Evolutionary conservation across 1,140 invertebrate species (phyloP).

Genomic region (Onthophagus taurus): DNA sequence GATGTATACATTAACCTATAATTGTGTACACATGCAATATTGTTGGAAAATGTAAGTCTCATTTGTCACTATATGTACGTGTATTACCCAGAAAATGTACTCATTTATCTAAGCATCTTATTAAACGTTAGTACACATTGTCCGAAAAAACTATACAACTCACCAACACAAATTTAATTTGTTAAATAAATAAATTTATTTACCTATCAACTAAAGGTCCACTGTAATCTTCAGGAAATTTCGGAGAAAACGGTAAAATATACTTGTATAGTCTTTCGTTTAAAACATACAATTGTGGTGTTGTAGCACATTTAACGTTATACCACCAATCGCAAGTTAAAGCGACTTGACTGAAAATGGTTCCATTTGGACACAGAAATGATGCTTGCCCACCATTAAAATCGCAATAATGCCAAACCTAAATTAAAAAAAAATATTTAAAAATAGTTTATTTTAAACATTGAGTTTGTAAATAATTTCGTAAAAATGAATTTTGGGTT

Average conservation of each 20-base stretch:
- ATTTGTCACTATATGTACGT: too few relatives aligned
- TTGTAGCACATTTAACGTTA: conserved; percentile 74
- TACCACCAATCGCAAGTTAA: conserved; percentile 90
- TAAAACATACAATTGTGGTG: conserved; percentile 72
- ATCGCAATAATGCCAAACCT: conserved; percentile 88
- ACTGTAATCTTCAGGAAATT: conserved; percentile 79
- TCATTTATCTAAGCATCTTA: too few relatives aligned
- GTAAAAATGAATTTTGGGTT: not conserved
- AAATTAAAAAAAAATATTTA: conserved; percentile 10
- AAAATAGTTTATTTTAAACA: not conserved
- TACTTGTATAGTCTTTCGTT: conserved; percentile 83
- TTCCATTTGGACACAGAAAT: conserved; percentile 84
- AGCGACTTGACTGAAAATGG: conserved; percentile 79
- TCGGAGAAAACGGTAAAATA: conserved; percentile 71
- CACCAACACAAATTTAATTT: too few relatives aligned
- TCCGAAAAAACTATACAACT: too few relatives aligned
- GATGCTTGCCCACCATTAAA: conserved; percentile 84
- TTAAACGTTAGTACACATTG: too few relatives aligned
- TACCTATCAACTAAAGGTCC: conserved; percentile 74
- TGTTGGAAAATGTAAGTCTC: too few relatives aligned
- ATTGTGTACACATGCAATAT: too few relatives aligned
- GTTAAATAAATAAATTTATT: conserved; percentile 19
- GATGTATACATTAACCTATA: too few relatives aligned
- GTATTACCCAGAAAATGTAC: too few relatives aligned
- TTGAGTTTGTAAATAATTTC: not conserved